phyloP scores from a whole-genome alignment of 2,113 vertebrate species.

The Oophaga pumilio region DNA sequence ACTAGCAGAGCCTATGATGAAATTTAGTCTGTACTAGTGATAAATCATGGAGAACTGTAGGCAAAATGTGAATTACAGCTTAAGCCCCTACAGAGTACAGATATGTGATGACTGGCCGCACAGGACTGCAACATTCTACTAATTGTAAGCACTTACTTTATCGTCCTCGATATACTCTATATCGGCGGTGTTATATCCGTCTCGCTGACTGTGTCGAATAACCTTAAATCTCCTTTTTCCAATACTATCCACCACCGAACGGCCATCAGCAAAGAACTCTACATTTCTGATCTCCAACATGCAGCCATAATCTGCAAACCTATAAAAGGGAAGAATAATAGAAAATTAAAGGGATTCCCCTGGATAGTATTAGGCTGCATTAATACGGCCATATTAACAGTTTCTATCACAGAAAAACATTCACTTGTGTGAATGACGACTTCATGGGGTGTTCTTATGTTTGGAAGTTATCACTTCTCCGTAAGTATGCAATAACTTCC shows the following conservation, averaged over 20 bases:
- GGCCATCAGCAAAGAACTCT: constrained; percentile 80
- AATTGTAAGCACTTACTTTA: constrained; percentile 65
- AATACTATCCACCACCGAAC: constrained; percentile 80
- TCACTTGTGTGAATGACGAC: too few relatives aligned
- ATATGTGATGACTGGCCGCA: too few relatives aligned
- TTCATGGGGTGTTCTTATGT: too few relatives aligned
- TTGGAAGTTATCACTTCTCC: too few relatives aligned
- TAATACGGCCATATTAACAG: background rate
- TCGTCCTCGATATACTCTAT: constrained; percentile 83
- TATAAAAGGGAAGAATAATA: constrained; percentile 57
- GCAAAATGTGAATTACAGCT: background rate
- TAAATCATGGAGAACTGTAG: too few relatives aligned
- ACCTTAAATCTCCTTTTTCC: constrained; percentile 81
- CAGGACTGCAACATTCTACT: too few relatives aligned
- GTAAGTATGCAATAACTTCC: too few relatives aligned
- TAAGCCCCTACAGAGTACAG: background rate
- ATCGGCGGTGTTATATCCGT: constrained; percentile 81
- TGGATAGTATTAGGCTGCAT: background rate
- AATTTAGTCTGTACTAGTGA: too few relatives aligned
- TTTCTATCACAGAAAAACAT: too few relatives aligned
- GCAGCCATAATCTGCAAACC: constrained; percentile 82
- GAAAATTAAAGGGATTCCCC: background rate
- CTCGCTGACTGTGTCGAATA: constrained; percentile 74
- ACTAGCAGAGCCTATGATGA: too few relatives aligned
- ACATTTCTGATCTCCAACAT: constrained; percentile 81